These are phyloP conservation scores for Halcyon chelicuti DNA, from an alignment of 2,797 vertebrate genomes.

Conservation along the genomic window DNA sequence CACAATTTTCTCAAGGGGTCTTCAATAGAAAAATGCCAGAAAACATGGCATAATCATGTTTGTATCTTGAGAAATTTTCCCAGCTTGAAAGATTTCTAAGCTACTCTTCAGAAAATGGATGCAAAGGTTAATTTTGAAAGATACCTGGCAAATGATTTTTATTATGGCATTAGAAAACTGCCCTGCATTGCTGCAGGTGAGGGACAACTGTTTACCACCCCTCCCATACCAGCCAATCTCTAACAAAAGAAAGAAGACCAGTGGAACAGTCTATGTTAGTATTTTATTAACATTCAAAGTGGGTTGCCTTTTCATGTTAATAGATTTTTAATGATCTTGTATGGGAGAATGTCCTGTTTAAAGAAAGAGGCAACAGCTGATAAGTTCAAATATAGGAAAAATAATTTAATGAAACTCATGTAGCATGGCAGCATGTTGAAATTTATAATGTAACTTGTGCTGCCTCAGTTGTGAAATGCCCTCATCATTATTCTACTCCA, in stretches of 20 bases:
- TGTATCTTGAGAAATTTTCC: background rate
- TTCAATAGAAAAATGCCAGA: background rate
- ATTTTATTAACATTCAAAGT: background rate
- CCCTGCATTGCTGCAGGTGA: background rate
- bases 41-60: background rate
- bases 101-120: background rate
- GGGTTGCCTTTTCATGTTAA: background rate
- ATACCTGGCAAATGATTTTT: background rate
- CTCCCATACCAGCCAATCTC: background rate
- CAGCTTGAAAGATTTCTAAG: background rate
- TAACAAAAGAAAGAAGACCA: background rate
- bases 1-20: background rate
- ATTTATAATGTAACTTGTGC: background rate
- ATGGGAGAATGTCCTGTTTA: background rate
- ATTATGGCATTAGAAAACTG: background rate
- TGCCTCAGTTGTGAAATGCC: background rate
- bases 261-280: background rate
- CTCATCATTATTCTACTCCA: background rate
- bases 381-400: conserved; percentile 17
- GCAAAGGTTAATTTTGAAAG: background rate
- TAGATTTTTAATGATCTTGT: background rate
- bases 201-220: background rate
- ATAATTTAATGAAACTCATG: background rate
- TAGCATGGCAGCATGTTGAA: background rate
- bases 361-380: background rate